phyloP scores from a whole-genome alignment of 2,888 invertebrate species.

The Eupithecia abbreviata region DNA sequence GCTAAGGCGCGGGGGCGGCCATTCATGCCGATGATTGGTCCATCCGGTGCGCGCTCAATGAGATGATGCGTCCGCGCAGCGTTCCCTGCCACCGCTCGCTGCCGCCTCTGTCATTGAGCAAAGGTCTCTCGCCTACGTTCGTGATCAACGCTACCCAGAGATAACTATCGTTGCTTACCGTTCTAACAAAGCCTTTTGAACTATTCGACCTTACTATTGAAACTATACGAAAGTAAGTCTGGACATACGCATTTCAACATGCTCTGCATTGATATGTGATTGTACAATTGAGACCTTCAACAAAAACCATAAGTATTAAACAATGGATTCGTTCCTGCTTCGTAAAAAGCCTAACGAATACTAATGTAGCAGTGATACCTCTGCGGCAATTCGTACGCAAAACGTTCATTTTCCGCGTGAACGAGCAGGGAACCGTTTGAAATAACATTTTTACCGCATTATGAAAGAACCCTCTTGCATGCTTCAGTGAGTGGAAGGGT shows the following conservation, averaged over 20 bases:
- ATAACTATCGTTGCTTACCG: constrained; percentile 31
- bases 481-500: constrained; percentile 60
- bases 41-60: constrained; percentile 83
- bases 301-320: constrained; percentile 20
- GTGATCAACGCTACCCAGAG: constrained; percentile 58
- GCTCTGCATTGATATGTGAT: constrained; percentile 9
- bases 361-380: constrained; percentile 38
- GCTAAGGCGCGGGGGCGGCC: constrained; percentile 80
- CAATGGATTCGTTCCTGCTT: constrained; percentile 24
- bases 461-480: constrained; percentile 67
- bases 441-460: constrained; percentile 73
- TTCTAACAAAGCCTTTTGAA: constrained; percentile 9
- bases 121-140: constrained; percentile 81
- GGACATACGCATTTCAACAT: background rate
- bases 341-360: constrained; percentile 43
- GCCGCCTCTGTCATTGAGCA: constrained; percentile 79
- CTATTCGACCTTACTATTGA: constrained; percentile 5
- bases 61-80: constrained; percentile 78
- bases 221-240: constrained; percentile 8
- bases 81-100: constrained; percentile 49
- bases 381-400: constrained; percentile 49
- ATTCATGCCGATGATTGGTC: constrained; percentile 83
- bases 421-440: constrained; percentile 65
- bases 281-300: constrained; percentile 16
- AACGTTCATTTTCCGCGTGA: constrained; percentile 70